Evolutionary conservation across 2,888 invertebrate genomes (phyloP).

Genomic region (Tineola bisselliella): DNA sequence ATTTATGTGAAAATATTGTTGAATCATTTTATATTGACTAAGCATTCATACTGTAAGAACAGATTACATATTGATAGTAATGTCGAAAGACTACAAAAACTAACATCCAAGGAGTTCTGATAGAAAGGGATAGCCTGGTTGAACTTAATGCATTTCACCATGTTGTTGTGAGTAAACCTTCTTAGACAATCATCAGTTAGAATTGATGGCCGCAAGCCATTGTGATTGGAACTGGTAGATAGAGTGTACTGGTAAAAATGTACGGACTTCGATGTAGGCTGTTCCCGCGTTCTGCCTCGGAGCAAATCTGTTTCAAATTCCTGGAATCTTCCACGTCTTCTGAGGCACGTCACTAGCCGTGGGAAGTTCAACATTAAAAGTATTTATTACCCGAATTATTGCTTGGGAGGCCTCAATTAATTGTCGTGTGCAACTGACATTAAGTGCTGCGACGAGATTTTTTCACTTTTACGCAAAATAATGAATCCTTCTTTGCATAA

Average conservation of each 20-base stretch:
- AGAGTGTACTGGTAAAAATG: conserved; percentile 1
- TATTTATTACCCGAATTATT: conserved; percentile 16
- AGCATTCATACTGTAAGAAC: neutral
- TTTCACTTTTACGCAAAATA: conserved; percentile 40
- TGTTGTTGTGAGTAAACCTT: too few species aligned
- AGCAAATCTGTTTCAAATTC: conserved; percentile 22
- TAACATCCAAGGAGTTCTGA: neutral
- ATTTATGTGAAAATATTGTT: neutral
- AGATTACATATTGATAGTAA: neutral
- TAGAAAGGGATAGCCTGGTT: neutral
- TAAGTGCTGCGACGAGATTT: conserved; percentile 29
- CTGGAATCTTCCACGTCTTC: conserved; percentile 28
- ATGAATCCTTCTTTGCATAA: conserved; percentile 24
- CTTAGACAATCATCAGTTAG: too few species aligned
- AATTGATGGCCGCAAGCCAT: too few species aligned
- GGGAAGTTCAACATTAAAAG: conserved; percentile 35
- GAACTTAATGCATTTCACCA: too few species aligned
- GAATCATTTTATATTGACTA: neutral
- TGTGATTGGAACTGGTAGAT: neutral
- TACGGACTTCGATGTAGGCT: neutral
- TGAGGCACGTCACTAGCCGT: conserved; percentile 24
- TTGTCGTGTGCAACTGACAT: conserved; percentile 36
- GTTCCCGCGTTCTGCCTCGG: neutral
- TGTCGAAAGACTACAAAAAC: neutral
- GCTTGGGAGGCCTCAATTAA: conserved; percentile 38